Conservation (phyloP, 1,140 invertebrate species). For the Rhopalosiphum maidis region DNA sequence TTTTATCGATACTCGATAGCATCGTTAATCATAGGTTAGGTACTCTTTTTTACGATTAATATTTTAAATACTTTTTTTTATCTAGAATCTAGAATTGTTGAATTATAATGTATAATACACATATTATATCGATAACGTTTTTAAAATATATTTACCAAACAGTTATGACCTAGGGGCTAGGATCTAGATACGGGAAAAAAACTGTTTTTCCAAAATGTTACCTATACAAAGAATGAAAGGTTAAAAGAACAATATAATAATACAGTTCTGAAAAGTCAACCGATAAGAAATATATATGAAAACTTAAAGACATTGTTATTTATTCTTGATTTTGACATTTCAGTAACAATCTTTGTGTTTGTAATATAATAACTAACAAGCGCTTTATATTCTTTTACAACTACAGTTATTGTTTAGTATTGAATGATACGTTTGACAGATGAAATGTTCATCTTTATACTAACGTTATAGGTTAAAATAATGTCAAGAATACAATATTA, state of each 20-base stretch:
- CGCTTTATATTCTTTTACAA: background rate
- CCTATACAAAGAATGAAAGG: background rate
- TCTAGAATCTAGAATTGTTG: background rate
- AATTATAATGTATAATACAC: background rate
- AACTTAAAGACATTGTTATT: background rate
- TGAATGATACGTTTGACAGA: background rate
- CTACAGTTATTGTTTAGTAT: background rate
- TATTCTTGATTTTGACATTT: background rate
- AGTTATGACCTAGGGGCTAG: background rate
- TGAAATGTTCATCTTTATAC: background rate
- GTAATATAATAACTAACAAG: background rate
- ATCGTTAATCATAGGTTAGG: background rate
- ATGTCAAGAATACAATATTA: constrained; percentile 4
- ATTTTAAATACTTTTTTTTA: background rate
- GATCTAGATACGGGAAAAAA: background rate
- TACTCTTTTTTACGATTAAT: background rate
- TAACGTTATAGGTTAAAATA: background rate
- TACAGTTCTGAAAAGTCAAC: background rate
- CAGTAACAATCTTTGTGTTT: background rate
- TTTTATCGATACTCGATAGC: background rate
- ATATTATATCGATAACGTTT: background rate
- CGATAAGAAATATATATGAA: background rate
- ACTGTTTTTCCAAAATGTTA: background rate
- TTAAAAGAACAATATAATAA: background rate
- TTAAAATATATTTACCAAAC: background rate